Evolutionary conservation across 2,888 invertebrate genomes (phyloP).

Genomic region (Drosophila falleni): DNA sequence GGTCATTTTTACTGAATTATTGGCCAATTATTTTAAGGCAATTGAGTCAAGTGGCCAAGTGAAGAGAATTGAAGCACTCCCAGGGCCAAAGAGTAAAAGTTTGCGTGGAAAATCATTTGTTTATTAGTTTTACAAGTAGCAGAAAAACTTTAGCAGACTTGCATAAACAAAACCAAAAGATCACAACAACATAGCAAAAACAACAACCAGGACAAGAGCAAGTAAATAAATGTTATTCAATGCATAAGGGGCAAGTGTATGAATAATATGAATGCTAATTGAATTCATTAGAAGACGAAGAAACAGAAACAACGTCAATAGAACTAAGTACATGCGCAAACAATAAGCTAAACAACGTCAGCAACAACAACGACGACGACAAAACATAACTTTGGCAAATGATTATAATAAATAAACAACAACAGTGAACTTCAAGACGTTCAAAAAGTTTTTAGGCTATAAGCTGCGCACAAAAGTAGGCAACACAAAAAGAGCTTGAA

Average conservation of each 20-base stretch:
- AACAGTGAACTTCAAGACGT: conserved; percentile 37
- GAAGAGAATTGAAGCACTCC: conserved; percentile 23
- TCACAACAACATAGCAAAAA: conserved; percentile 27
- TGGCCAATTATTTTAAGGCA: conserved; percentile 80
- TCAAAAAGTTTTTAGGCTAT: conserved; percentile 44
- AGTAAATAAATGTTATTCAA: conserved; percentile 74
- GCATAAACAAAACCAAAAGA: conserved; percentile 45
- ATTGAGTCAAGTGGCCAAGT: conserved; percentile 70
- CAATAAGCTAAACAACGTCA: conserved; percentile 47
- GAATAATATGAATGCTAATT: conserved; percentile 81
- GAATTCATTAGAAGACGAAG: conserved; percentile 65
- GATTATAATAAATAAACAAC: conserved; percentile 68
- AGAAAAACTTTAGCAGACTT: conserved; percentile 43
- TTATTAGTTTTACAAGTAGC: conserved; percentile 68
- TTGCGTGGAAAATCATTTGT: conserved; percentile 73
- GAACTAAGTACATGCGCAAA: conserved; percentile 60
- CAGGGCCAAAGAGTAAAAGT: conserved; percentile 43
- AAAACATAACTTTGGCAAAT: conserved; percentile 63
- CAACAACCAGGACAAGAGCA: conserved; percentile 36
- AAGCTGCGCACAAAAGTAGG: conserved; percentile 39
- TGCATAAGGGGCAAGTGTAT: conserved; percentile 63
- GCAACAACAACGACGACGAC: conserved; percentile 17
- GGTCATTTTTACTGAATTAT: conserved; percentile 78
- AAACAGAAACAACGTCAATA: conserved; percentile 37
- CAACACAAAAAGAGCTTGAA: conserved; percentile 38